Base-by-base conservation (phyloP, 2,113 vertebrate genomes). In the Clarias batrachus region DNA sequence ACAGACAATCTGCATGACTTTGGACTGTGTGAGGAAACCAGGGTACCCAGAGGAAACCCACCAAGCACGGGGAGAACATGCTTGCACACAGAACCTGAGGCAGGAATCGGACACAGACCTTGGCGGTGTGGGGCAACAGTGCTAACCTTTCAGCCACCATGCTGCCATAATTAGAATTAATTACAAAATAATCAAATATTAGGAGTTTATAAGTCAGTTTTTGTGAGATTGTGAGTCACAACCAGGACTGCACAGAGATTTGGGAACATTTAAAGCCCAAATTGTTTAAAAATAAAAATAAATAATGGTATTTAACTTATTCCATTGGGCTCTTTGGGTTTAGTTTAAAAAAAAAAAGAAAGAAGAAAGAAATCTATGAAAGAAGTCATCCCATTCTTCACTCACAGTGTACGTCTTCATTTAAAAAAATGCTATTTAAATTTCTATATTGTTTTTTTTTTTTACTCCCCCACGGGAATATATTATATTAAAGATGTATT, bases 201-300 rank as follows among this genome's bases (percentile, higher is more conserved):
- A 48, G 54, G 9, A 54, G 79, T 54, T 57, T 19, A 30, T 60
- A 37, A 73, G 83, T 79, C 80, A 60, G 70, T 56, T 41, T 82
- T 70, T 87, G 73, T 60, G 65, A 81, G 48, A 82, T 54, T 56
- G 56, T 73, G 71, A 85, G 70, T 87, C 86, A 83, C 68, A 68
- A 81, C 74, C 73, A 56, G 82, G 23, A 10, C 65, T 88, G n/a
- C 81, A 66, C 76, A 76, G 81, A 73, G 77, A 81, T 85, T 87
- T 86, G 52, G 60, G 56, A 62, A 84, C 73, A 86, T 81, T 71
- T 81, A 71, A 87, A 80, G 65, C 73, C 73, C 78, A 41, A 83
- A 86, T 88, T 88, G 65, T 86, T 73, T 57, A 23, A 23, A 66
- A 85, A 57, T 83, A 66, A 37, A 87, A 84, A 89, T 74, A 71